Evolutionary conservation across 2,888 invertebrate species (phyloP), one percentile per base, ranked within the genome.

Genomic region (Alloplasta piceator): DNA sequence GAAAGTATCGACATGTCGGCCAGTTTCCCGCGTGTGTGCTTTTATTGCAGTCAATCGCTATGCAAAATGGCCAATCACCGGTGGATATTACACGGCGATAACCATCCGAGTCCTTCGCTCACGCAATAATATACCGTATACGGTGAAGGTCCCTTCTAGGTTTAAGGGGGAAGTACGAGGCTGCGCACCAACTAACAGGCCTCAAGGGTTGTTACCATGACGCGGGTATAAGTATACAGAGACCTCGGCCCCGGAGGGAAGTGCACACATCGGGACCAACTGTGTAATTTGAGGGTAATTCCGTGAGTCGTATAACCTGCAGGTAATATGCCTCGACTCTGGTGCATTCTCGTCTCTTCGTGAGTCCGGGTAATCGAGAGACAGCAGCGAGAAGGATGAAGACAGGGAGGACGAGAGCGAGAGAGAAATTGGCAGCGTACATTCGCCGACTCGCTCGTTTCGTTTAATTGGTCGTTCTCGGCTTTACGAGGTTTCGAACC

Each of bases 281-380:
- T 89, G 88, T 88, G 88, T 89, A 90, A 90, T 90, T 90, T 89
- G 87, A 90, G 87, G 88, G 89, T 90, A 89, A 90, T 90, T 89
- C 87, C 85, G 86, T 82, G 86, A 87, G 89, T 89, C 88, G 88
- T 88, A 89, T 90, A 90, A 88, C 86, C 89, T 84, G 86, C 83
- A 85, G 87, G 86, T 88, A 88, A 89, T 87, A 26, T 26, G 86
- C 86, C 84, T 68, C 52, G 75, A 63, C 55, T 16, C 39, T 39
- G 68, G 56, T 64, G 46, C 68, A 73, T 72, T 71, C 83, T 82
- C 74, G 78, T 76, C 70, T 78, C 67, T 75, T 26, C 43, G 63
- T 68, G 71, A 67, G 77, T 52, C 52, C 76, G 56, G 79, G 86
- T 86, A 88, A 86, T 86, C 86, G 86, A 82, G 76, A 87, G 71